Base-by-base conservation (phyloP, 2,113 vertebrate species). In the Mungos mungo region DNA sequence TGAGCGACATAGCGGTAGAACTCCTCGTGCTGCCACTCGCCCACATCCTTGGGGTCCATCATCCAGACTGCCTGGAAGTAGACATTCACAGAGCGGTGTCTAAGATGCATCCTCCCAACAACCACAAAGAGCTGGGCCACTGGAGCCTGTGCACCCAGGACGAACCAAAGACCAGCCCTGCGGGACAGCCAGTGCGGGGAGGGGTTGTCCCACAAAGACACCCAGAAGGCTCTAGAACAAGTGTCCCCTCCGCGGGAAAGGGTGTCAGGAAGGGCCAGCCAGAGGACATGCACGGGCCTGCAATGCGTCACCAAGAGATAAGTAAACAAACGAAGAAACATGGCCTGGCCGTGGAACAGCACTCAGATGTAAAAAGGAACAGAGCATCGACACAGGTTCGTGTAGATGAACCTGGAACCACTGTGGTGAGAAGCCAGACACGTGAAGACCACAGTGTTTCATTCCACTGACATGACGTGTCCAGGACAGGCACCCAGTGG, bases 1-100 rank as follows among this genome's bases (percentile, higher is more conserved):
- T 99, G 99, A 0, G 99, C 99, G 0, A 99, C 45, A 57, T 99
- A 99, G 47, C 99, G 99, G 98, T 99, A 99, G 97, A 99, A 99
- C 95, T 99, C 99, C 96, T 99, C 99, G 0, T 99, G 99, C 98
- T 99, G 99, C 99, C 98, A 99, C 82, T 99, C 99, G 0, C 99
- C 89, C 0, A 99, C 99, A 11, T 99, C 99, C 97, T 99, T 99
- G 3, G 99, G 99, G 33, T 99, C 99, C 99, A 99, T 99, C 99
- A 99, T 99, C 99, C 99, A 99, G 97, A 99, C 97, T 2, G 99
- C 99, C 99, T 99, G 98, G 13, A 38, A 65, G 21, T 0, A 5
- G 52, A 45, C 27, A 54, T 13, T 23, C n/a, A 8, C 0, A 5
- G 19, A 10, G 13, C n/a, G 15, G 89, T 0, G 38, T 13, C 80